Percentiles rank a stretch among this genome's conserved stretches.
Conservation (phyloP, 2,113 vertebrate species). For the Perca fluviatilis region DNA sequence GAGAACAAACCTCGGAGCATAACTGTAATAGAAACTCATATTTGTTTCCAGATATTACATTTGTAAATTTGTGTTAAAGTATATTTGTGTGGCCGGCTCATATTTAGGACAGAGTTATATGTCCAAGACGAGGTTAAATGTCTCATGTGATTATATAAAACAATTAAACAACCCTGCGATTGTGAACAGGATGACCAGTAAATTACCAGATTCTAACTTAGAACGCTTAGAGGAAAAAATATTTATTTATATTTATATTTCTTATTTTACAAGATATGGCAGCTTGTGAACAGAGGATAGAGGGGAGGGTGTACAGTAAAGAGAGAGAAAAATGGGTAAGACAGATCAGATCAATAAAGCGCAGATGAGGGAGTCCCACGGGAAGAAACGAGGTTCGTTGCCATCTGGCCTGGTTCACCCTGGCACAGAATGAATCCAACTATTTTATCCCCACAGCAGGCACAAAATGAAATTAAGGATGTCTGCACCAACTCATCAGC, state of each 20-base stretch:
- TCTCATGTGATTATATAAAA: background rate
- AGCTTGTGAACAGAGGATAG: constrained; percentile 18
- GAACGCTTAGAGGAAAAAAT: no score
- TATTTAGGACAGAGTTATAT: background rate
- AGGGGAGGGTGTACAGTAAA: constrained; percentile 27
- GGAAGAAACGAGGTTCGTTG: constrained; percentile 32
- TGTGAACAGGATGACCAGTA: background rate
- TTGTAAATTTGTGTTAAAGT: no score
- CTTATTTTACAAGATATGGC: background rate
- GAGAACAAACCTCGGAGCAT: background rate
- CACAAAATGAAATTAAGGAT: constrained; percentile 2
- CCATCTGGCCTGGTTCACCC: constrained; percentile 63
- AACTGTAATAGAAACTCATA: background rate
- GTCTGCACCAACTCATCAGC: constrained; percentile 5
- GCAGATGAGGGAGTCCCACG: constrained; percentile 68
- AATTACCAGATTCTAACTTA: background rate
- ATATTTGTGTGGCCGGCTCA: background rate
- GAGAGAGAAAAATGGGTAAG: constrained; percentile 20
- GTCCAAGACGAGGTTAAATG: background rate
- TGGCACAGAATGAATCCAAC: constrained; percentile 4
- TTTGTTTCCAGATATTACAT: background rate
- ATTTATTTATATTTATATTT: no score
- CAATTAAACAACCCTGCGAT: background rate
- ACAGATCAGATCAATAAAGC: constrained; percentile 71
- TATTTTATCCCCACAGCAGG: background rate